Evolutionary conservation across 2,113 vertebrate genomes (phyloP).

Genomic region (Nothoprocta perdicaria): DNA sequence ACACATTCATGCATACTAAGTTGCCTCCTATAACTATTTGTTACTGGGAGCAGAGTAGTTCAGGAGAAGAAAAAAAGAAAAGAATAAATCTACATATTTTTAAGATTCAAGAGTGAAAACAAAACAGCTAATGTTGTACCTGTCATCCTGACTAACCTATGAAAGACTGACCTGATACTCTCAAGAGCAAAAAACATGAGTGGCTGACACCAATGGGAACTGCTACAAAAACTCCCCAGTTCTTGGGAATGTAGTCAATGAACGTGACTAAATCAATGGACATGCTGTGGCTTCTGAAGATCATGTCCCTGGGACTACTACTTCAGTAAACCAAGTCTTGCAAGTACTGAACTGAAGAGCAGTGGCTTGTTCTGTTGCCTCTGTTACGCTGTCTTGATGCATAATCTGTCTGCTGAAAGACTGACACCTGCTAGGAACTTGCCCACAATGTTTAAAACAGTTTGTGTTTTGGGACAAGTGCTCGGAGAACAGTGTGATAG

Average conservation of each 20-base stretch:
- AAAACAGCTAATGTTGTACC: background rate
- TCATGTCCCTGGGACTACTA: background rate
- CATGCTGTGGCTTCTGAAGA: background rate
- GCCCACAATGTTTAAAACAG: background rate
- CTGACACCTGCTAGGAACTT: background rate
- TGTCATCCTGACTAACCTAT: background rate
- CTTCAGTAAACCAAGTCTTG: background rate
- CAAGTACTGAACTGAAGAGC: background rate
- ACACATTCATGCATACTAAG: background rate
- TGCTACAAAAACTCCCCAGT: accelerated
- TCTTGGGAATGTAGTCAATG: background rate
- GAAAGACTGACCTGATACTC: background rate
- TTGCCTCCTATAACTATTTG: background rate
- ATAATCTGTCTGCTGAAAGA: background rate
- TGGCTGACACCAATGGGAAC: background rate
- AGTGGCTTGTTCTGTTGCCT: background rate
- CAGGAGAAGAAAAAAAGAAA: background rate
- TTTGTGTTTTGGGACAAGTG: background rate
- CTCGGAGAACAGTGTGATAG: background rate
- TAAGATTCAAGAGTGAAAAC: background rate
- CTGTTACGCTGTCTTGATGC: background rate
- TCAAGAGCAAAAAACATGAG: background rate
- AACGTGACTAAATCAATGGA: background rate
- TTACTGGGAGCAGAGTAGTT: background rate
- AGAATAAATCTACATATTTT: background rate